A percentile compares a stretch with the other conserved stretches of the same genome.
phyloP scores from a whole-genome alignment of 2,888 invertebrate species.

The Euzophera pinguis region DNA sequence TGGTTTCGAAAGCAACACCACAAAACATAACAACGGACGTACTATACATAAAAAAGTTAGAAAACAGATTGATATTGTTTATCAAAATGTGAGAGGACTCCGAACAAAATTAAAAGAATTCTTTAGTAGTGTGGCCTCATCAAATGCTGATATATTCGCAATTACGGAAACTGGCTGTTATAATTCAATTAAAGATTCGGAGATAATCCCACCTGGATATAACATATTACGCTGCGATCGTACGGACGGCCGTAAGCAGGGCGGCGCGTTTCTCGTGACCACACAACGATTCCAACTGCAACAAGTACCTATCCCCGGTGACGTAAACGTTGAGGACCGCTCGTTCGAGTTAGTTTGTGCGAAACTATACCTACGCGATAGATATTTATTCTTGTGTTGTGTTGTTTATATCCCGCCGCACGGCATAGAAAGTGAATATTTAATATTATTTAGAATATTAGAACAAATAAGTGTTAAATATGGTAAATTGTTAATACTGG shows the following conservation, averaged over 20 bases:
- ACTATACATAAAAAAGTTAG: neutral
- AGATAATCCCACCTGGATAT: neutral
- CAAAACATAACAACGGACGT: too few relatives aligned
- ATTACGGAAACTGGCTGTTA: neutral
- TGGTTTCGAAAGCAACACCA: neutral
- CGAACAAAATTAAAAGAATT: constrained; percentile 10
- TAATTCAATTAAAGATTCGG: neutral
- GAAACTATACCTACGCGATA: neutral
- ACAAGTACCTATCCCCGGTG: neutral
- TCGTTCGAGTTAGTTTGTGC: neutral
- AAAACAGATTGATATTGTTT: constrained; percentile 1
- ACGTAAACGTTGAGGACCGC: neutral
- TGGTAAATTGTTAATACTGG: constrained; percentile 13
- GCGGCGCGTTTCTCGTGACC: constrained; percentile 5
- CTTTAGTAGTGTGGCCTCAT: neutral
- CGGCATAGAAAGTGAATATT: neutral
- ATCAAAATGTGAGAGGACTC: constrained; percentile 10
- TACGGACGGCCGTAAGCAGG: neutral
- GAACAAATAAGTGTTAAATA: constrained; percentile 11
- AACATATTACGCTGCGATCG: neutral
- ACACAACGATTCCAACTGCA: constrained; percentile 11
- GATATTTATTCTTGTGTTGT: constrained; percentile 12
- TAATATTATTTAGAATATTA: constrained; percentile 9
- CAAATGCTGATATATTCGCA: neutral
- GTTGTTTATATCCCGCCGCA: constrained; percentile 11